Evolutionary conservation across 2,797 vertebrate genomes (phyloP).

Genomic region (Sternarchorhynchus goeldii): DNA sequence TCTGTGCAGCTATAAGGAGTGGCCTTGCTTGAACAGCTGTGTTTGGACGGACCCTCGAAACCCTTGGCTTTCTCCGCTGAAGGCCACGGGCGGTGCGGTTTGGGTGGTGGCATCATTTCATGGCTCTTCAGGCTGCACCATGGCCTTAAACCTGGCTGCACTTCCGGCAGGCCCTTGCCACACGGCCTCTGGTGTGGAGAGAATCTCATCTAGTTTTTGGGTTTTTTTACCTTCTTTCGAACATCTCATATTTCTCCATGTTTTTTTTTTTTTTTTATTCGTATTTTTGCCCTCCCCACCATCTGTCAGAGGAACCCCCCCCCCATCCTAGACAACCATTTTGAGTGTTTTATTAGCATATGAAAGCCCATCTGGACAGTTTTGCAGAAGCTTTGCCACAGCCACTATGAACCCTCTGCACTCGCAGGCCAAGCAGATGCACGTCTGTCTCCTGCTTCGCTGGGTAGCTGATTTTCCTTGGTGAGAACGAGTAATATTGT

Average conservation of each 20-base stretch:
- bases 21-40: slow-evolving; percentile 68
- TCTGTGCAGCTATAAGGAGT: slow-evolving; percentile 26
- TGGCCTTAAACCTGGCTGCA: slow-evolving; percentile 52
- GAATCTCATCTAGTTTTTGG: slow-evolving; percentile 42
- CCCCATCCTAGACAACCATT: neutral
- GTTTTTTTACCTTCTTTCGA: too few species aligned
- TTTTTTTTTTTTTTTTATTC: neutral
- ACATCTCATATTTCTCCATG: neutral
- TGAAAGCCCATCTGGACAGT: neutral
- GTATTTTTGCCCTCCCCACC: neutral
- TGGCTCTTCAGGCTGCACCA: slow-evolving; percentile 33
- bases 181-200: slow-evolving; percentile 35
- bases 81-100: slow-evolving; percentile 44
- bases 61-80: slow-evolving; percentile 64
- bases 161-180: slow-evolving; percentile 27
- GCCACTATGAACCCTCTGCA: neutral
- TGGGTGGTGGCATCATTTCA: slow-evolving; percentile 45
- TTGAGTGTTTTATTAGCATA: slow-evolving; percentile 28
- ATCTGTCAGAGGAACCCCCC: slow-evolving; percentile 48
- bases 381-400: neutral
- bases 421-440: slow-evolving; percentile 11
- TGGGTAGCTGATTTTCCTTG: neutral
- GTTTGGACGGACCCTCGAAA: slow-evolving; percentile 73
- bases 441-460: neutral
- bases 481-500: slow-evolving; percentile 23